These are phyloP conservation scores for Pogona vitticeps DNA, from an alignment of 2,113 vertebrate genomes.

Conservation along the genomic window DNA sequence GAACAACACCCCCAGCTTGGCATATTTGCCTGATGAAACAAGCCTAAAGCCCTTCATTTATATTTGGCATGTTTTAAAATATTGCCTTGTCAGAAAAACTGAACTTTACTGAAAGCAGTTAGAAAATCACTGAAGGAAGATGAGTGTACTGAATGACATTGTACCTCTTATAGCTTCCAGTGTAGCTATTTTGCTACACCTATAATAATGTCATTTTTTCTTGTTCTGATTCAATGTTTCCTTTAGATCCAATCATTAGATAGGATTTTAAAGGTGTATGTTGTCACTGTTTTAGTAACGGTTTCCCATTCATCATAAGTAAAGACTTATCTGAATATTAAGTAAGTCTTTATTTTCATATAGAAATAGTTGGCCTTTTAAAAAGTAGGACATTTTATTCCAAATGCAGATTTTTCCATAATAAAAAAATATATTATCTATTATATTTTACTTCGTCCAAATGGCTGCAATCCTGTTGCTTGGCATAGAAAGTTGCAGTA, in stretches of 20 bases:
- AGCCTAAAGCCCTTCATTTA: conserved; percentile 45
- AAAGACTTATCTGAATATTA: neutral
- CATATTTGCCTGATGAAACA: conserved; percentile 49
- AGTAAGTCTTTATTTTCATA: neutral
- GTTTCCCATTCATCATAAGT: neutral
- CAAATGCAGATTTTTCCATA: too few relatives aligned
- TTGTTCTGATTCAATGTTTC: conserved; percentile 55
- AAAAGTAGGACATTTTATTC: too few relatives aligned
- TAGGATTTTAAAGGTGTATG: conserved; percentile 12
- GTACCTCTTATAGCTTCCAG: too few relatives aligned
- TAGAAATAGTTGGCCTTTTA: too few relatives aligned
- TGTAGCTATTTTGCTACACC: too few relatives aligned
- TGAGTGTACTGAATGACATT: conserved; percentile 39
- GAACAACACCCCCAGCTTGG: conserved; percentile 22
- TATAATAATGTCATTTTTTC: too few relatives aligned
- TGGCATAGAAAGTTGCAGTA: too few relatives aligned
- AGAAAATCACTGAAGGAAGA: conserved; percentile 59
- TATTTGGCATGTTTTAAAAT: conserved; percentile 52
- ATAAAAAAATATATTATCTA: too few relatives aligned
- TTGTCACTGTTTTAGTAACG: neutral
- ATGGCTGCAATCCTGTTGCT: too few relatives aligned
- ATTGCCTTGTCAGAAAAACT: conserved; percentile 50
- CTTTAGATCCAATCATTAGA: conserved; percentile 38
- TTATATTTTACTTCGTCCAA: too few relatives aligned
- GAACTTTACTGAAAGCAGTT: conserved; percentile 60